Conservation (phyloP, 2,888 invertebrate genomes). For the Papilio elwesi region DNA sequence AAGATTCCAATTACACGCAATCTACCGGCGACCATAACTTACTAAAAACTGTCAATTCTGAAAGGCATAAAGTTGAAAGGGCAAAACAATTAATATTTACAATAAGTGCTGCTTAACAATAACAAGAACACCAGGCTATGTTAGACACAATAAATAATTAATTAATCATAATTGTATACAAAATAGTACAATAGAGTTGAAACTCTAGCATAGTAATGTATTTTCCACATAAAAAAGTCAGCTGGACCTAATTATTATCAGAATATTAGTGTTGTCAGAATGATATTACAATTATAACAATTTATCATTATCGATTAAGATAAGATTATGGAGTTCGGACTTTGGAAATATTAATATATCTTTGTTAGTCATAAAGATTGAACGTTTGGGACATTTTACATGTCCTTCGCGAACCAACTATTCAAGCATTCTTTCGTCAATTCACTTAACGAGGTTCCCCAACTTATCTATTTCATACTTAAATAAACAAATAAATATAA, state of each 20-base stretch:
- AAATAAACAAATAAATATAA: too few species aligned
- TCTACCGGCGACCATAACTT: conserved; percentile 32
- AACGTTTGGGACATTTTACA: too few species aligned
- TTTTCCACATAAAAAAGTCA: too few species aligned
- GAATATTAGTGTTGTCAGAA: too few species aligned
- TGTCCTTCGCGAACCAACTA: too few species aligned
- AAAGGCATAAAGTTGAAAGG: conserved; percentile 8
- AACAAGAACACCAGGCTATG: background rate
- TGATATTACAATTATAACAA: background rate
- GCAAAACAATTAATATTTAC: conserved; percentile 6
- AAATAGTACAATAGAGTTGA: too few species aligned
- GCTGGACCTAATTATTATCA: too few species aligned
- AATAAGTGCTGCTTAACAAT: background rate
- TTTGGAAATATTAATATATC: background rate
- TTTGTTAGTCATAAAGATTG: background rate
- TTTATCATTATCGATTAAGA: background rate
- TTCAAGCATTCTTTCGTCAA: too few species aligned
- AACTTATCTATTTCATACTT: too few species aligned
- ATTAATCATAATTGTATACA: too few species aligned
- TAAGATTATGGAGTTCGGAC: background rate
- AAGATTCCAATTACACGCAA: conserved; percentile 41
- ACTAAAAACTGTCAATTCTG: conserved; percentile 18
- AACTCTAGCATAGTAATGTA: too few species aligned
- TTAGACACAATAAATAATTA: too few species aligned
- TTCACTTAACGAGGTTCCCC: background rate